A percentile compares a stretch with the other conserved stretches of the same genome.
These are phyloP conservation scores for Popillia japonica DNA, from an alignment of 1,140 invertebrate species.

Conservation along the genomic window DNA sequence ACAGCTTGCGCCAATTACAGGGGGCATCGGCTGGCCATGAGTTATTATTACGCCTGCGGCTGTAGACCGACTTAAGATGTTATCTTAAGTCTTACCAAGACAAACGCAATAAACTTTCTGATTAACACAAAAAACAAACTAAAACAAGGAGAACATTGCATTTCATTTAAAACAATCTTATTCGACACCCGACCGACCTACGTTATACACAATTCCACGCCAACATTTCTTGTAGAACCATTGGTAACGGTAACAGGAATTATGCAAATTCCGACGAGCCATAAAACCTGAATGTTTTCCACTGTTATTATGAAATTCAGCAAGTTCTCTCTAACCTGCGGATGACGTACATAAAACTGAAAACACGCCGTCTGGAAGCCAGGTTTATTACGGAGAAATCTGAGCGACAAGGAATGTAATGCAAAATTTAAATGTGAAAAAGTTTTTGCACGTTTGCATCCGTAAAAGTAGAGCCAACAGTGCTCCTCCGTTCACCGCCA, in stretches of 20 bases:
- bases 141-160: too few relatives aligned
- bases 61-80: too few relatives aligned
- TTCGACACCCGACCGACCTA: too few relatives aligned
- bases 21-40: too few relatives aligned
- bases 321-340: constrained; percentile 10
- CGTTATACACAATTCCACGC: not conserved
- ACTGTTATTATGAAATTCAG: constrained; percentile 32
- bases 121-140: too few relatives aligned
- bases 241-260: constrained; percentile 16
- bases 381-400: constrained; percentile 28
- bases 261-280: not conserved
- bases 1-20: too few relatives aligned
- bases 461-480: not conserved
- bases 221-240: not conserved
- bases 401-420: constrained; percentile 31
- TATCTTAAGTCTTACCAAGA: too few relatives aligned
- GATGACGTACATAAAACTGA: constrained; percentile 20
- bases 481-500: not conserved
- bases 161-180: too few relatives aligned
- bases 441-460: not conserved
- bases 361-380: constrained; percentile 27
- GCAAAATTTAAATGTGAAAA: constrained; percentile 27
- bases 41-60: too few relatives aligned
- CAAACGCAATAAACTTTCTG: too few relatives aligned
- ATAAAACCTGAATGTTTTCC: not conserved